Conservation (phyloP, 2,113 vertebrate genomes). For the Bambusicola thoracicus region DNA sequence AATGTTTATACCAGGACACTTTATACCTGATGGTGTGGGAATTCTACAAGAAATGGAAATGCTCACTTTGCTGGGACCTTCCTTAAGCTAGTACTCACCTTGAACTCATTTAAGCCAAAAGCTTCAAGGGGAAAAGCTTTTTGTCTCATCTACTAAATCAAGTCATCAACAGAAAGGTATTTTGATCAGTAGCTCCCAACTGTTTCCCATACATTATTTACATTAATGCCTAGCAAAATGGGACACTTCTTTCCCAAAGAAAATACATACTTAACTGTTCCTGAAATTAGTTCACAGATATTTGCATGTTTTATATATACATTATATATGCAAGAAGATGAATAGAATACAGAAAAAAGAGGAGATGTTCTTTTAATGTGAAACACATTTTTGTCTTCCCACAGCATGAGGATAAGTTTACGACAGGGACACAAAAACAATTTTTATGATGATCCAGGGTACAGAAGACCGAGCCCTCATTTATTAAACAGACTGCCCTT, state of each 20-base stretch:
- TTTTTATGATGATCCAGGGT: not conserved
- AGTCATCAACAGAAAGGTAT: not conserved
- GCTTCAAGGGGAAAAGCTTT: constrained; percentile 24
- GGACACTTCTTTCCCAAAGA: not conserved
- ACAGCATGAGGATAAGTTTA: not conserved
- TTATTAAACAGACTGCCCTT: not conserved
- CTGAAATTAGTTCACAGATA: not conserved
- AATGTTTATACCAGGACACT: not conserved
- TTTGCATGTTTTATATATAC: not conserved
- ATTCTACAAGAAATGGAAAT: not conserved
- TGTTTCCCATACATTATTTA: constrained; percentile 28
- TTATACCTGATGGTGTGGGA: not conserved
- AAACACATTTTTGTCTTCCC: not conserved
- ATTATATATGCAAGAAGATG: not conserved
- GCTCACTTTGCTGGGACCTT: not conserved
- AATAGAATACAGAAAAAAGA: not conserved
- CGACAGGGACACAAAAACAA: not conserved
- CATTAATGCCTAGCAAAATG: not conserved
- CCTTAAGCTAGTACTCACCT: not conserved
- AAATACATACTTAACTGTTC: not conserved
- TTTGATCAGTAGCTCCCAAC: not conserved
- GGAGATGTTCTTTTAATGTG: not conserved
- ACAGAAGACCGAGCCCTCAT: not conserved
- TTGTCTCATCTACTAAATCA: constrained; percentile 38
- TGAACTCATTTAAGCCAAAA: constrained; percentile 25